A percentile compares a stretch with the other conserved stretches of the same genome.
These are phyloP conservation scores for Limnephilus rhombicus DNA, from an alignment of 2,888 invertebrate genomes.

Conservation along the genomic window DNA sequence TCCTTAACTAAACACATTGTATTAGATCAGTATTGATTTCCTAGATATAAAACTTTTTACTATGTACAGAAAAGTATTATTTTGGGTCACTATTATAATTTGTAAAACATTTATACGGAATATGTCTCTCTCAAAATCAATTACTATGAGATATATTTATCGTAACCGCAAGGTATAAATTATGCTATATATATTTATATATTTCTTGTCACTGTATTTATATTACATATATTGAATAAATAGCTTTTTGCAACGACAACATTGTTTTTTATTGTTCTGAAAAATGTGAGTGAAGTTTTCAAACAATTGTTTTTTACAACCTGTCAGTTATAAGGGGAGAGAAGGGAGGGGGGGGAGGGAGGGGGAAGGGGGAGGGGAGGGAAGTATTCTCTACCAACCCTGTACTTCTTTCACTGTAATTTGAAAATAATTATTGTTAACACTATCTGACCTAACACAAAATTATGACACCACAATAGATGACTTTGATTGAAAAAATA, in stretches of 20 bases:
- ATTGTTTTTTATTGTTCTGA: neutral
- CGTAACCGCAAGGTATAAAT: conserved; percentile 46
- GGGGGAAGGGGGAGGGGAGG: too few species aligned
- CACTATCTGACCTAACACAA: too few species aligned
- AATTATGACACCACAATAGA: too few species aligned
- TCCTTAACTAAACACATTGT: neutral
- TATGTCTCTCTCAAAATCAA: conserved; percentile 35
- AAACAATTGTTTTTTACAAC: neutral
- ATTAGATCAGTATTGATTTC: neutral
- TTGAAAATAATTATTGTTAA: too few species aligned
- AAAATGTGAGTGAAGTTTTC: neutral
- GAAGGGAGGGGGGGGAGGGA: too few species aligned
- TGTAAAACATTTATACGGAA: conserved; percentile 10
- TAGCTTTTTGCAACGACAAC: conserved; percentile 61
- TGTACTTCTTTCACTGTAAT: too few species aligned
- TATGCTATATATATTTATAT: conserved; percentile 50
- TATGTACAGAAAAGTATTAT: conserved; percentile 37
- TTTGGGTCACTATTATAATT: conserved; percentile 29
- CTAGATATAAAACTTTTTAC: neutral
- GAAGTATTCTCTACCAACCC: too few species aligned
- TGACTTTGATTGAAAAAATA: too few species aligned
- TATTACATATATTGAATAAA: conserved; percentile 57
- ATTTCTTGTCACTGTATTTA: conserved; percentile 59
- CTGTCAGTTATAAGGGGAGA: too few species aligned
- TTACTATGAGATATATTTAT: conserved; percentile 30